Conservation (phyloP, 2,888 invertebrate species). For the Nasonovia ribisnigri region DNA sequence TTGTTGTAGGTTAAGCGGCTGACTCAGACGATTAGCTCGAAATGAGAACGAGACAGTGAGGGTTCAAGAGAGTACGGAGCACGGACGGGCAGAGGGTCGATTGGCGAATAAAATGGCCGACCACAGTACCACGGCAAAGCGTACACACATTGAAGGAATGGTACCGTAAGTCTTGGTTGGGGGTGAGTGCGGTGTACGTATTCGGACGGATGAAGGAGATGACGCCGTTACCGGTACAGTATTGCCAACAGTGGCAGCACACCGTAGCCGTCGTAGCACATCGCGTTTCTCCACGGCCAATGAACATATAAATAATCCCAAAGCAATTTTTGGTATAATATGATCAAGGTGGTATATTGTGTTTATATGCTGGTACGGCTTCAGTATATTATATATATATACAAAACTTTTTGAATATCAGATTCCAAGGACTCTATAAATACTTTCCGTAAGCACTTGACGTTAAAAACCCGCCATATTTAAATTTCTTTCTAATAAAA, state of each 20-base stretch:
- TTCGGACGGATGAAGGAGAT: constrained; percentile 17
- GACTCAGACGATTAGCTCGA: background rate
- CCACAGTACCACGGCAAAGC: background rate
- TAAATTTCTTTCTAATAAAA: background rate
- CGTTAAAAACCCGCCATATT: background rate
- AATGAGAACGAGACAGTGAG: background rate
- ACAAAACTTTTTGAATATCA: background rate
- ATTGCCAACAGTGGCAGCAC: too few relatives aligned
- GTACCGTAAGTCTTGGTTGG: accelerated
- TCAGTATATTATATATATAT: too few relatives aligned
- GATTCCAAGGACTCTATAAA: background rate
- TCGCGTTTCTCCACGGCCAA: background rate
- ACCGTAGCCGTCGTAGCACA: background rate
- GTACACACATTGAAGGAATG: background rate
- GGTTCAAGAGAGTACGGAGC: background rate
- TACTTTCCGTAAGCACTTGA: background rate
- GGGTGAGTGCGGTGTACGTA: background rate
- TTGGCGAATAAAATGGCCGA: constrained; percentile 53
- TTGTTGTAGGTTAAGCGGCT: background rate
- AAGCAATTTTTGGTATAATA: too few relatives aligned
- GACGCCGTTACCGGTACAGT: constrained; percentile 56
- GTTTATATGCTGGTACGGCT: too few relatives aligned
- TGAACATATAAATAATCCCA: background rate
- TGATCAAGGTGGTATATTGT: too few relatives aligned
- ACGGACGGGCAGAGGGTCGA: background rate